Evolutionary conservation across 1,140 invertebrate species (phyloP), one percentile per base, ranked within the genome.

Genomic region (Oryzaephilus surinamensis): DNA sequence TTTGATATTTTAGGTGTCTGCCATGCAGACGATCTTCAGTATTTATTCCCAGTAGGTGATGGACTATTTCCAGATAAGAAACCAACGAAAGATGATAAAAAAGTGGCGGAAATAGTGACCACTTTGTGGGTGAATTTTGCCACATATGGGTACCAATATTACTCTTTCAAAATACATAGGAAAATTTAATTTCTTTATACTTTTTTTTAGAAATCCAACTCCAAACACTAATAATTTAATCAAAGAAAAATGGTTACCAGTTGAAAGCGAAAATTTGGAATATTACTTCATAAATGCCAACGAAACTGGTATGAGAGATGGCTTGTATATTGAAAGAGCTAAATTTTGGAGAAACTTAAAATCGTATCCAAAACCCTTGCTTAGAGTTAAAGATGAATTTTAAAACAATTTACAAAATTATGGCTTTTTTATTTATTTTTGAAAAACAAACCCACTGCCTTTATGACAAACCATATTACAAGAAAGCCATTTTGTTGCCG

Each of bases 21-120:
- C 30, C 80, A 84, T 55, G 78, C 77, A 1, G 81, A 84, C 45
- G 81, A 84, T 34, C 58, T 83, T 12, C 77, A 80, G 50, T 81
- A 81, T 54, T 50, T 83, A 1, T 84, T 84, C 45, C 79, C 79
- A 0, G 72, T 82, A 18, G 65, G 63, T 0, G 65, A 70, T 35
- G 64, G 68, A 35, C 50, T 77, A 2, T 77, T 76, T 39, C 59
- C 64, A 2, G 63, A 71, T 27, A 60, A 52, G 1, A 45, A 51
- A 8, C 52, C 69, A 4, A 70, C 51, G 4, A 46, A 61, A 7
- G 50, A 63, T 13, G 74, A 77, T 47, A 49, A 65, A 2, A 48
- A 60, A 42, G 57, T 76, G 6, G 55, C 69, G 0, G 61, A 72
- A 23, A 23, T 72, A 11, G 52, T 84, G 45, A 76, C 77, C 0